These are phyloP conservation scores for Oscheius sp. DNA, from an alignment of 1,140 invertebrate species.

Conservation along the genomic window DNA sequence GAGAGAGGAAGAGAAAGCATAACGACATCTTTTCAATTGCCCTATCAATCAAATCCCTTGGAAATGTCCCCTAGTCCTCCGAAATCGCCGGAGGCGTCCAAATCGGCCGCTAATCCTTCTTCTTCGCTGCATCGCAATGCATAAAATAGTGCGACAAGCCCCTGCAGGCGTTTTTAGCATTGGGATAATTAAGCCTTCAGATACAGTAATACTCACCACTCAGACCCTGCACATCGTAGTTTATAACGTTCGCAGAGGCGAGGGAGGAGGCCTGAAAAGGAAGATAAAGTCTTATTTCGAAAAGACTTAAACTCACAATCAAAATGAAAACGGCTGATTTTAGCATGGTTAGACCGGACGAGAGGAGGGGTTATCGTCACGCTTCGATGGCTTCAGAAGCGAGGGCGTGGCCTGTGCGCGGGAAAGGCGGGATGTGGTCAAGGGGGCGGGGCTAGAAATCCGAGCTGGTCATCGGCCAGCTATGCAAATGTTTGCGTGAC, in stretches of 20 bases:
- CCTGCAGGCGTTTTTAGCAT: no score
- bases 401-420: not conserved
- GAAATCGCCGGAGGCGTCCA: no score
- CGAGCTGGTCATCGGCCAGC: not conserved
- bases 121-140: no score
- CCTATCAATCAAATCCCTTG: no score
- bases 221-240: not conserved
- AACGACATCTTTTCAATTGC: no score
- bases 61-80: no score
- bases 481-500: slow-evolving; percentile 20
- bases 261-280: not conserved
- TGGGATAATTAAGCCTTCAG: no score
- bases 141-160: no score
- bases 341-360: not conserved
- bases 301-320: not conserved
- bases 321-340: not conserved
- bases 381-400: not conserved
- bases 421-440: not conserved
- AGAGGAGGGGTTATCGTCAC: not conserved
- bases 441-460: not conserved
- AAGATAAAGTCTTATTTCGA: not conserved
- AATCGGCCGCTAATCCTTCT: no score
- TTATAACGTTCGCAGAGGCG: not conserved
- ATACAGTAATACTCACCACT: not conserved
- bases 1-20: no score